Base-by-base conservation (phyloP, 2,113 vertebrate species). In the Clarias gariepinus region DNA sequence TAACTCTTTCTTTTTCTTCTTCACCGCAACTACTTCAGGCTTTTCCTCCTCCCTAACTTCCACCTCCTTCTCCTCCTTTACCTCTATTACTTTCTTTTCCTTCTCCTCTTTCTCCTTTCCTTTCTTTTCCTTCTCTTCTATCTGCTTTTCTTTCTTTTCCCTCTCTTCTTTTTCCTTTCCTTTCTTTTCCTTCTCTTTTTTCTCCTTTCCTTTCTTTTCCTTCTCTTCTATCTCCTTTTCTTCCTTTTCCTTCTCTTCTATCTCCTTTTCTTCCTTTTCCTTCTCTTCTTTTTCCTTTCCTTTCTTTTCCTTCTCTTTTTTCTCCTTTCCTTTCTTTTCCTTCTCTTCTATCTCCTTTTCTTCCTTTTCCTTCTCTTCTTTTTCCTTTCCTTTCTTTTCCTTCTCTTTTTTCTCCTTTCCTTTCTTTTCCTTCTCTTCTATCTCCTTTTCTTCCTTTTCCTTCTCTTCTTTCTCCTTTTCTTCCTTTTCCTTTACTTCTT, bases 221-320 rank as follows among this genome's bases (percentile, higher is more conserved):
- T 76, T 74, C 9, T 86, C 47, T 5, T 81, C 69, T n/a, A 30
- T 63, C 6, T 28, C 28, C 9, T 85, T 85, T 33, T 86, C 85
- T 9, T 88, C 52, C 6, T 86, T 83, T 36, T 86, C 83, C 3
- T 88, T 68, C 0, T 90, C 87, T 0, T 76, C 88, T 0, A 55
- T 60, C 0, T 33, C 13, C 63, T 81, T 33, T 16, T 11, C 21
- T n/a, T 53, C 47, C 5, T 25, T 36, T 36, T 36, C 82, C 1
- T 77, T 81, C 0, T n/a, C 18, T 9, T 36, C n/a, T 28, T 30
- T 57, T 23, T 53, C 69, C 10, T 83, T 83, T 19, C 73, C 84
- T 15, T 60, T 30, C 5, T 25, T n/a, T n/a, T n/a, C 82, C 1
- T 77, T 81, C 0, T n/a, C 18, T 9, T 41, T 33, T 41, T 19